phyloP scores from a whole-genome alignment of 2,113 vertebrate species.

The Passerina amoena region DNA sequence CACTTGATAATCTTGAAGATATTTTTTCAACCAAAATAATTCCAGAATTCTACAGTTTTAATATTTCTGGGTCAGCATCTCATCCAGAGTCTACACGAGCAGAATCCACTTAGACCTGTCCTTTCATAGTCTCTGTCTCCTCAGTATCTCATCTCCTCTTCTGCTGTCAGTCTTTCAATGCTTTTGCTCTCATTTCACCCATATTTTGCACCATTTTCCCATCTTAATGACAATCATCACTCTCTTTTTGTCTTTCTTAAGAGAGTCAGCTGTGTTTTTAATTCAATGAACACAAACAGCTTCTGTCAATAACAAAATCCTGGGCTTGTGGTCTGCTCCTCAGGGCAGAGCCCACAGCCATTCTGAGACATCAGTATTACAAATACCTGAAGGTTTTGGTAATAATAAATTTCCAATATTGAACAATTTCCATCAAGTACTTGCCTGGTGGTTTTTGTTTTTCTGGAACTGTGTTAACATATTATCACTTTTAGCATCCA shows the following conservation, averaged over 20 bases:
- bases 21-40: not conserved
- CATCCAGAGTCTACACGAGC: not conserved
- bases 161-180: not conserved
- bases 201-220: not conserved
- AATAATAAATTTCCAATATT: not conserved
- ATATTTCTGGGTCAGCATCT: not conserved
- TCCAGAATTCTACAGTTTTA: not conserved
- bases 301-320: not conserved
- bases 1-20: not conserved
- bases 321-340: not conserved
- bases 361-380: not conserved
- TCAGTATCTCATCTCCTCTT: not conserved
- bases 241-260: not conserved
- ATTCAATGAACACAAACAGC: not conserved
- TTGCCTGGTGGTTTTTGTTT: not conserved
- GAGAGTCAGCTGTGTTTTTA: not conserved
- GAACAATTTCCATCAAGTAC: not conserved
- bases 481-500: not conserved
- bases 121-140: not conserved
- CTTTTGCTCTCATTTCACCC: not conserved
- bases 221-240: not conserved
- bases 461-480: not conserved
- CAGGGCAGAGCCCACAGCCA: not conserved
- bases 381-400: not conserved
- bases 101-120: not conserved